Evolutionary conservation across 2,113 vertebrate species (phyloP).

Genomic region (Muscicapa adusta): DNA sequence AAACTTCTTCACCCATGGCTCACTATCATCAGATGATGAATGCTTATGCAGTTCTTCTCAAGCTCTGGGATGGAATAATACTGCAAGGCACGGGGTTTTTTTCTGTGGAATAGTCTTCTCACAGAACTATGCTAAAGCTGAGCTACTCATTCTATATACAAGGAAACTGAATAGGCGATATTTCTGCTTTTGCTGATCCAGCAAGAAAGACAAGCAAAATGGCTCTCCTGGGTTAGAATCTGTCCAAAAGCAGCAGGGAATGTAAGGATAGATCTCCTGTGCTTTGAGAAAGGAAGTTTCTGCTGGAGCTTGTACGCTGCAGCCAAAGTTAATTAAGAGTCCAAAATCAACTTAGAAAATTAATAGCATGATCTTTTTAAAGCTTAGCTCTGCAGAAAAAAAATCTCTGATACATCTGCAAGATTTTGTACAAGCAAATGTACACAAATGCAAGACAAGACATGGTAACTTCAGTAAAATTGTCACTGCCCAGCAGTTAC

Average conservation of each 20-base stretch:
- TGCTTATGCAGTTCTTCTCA: neutral
- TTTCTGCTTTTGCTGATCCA: slow-evolving; percentile 24
- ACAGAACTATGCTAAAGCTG: neutral
- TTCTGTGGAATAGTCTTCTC: neutral
- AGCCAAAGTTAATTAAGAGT: slow-evolving; percentile 47
- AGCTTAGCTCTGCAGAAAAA: slow-evolving; percentile 22
- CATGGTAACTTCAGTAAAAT: neutral
- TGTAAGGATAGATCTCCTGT: slow-evolving; percentile 38
- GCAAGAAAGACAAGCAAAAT: slow-evolving; percentile 20
- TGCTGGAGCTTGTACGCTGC: neutral
- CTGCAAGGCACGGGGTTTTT: neutral
- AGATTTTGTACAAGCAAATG: neutral
- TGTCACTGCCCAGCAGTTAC: neutral
- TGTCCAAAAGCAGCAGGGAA: slow-evolving; percentile 56
- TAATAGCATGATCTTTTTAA: neutral
- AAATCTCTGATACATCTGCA: neutral
- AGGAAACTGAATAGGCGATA: neutral
- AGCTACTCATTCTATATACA: slow-evolving; percentile 14
- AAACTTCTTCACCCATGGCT: neutral
- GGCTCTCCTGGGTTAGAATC: slow-evolving; percentile 33
- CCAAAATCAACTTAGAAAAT: slow-evolving; percentile 49
- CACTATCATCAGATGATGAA: neutral
- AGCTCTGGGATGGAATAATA: neutral
- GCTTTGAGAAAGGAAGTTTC: slow-evolving; percentile 18
- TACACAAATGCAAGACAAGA: neutral